Evolutionary conservation across 1,140 invertebrate genomes (phyloP).

Genomic region (Atopsyche davidsoni): DNA sequence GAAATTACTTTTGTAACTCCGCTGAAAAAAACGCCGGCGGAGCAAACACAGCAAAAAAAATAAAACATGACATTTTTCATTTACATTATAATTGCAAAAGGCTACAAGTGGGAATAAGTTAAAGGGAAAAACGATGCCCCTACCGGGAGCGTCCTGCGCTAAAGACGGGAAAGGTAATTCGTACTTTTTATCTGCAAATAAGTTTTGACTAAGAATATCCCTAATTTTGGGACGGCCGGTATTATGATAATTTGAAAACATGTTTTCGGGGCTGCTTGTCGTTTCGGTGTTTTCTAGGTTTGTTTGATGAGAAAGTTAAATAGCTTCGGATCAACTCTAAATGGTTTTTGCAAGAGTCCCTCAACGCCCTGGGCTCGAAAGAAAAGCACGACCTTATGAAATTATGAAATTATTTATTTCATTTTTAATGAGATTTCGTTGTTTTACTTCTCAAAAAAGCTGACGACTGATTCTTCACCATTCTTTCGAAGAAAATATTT

Average conservation of each 20-base stretch:
- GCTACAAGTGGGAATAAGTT: constrained; percentile 30
- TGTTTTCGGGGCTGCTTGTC: constrained; percentile 18
- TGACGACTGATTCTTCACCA: too few species aligned
- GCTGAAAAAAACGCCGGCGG: constrained; percentile 21
- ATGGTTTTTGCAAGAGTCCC: too few species aligned
- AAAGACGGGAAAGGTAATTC: constrained; percentile 10
- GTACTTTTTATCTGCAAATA: constrained; percentile 20
- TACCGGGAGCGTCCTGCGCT: not conserved
- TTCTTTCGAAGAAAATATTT: too few species aligned
- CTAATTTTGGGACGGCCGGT: constrained; percentile 12
- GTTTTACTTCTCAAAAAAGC: too few species aligned
- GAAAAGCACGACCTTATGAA: too few species aligned
- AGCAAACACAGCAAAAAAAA: constrained; percentile 24
- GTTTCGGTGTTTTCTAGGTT: constrained; percentile 17
- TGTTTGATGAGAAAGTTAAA: constrained; percentile 27
- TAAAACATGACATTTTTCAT: constrained; percentile 28
- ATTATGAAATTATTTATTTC: too few species aligned
- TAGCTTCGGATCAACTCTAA: constrained; percentile 14
- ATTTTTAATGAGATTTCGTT: too few species aligned
- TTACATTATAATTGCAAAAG: constrained; percentile 32
- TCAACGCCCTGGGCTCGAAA: too few species aligned
- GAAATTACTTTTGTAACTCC: constrained; percentile 31
- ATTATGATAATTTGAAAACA: constrained; percentile 30
- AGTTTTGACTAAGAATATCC: constrained; percentile 22
- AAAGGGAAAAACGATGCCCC: constrained; percentile 18